Base-by-base conservation (phyloP, 2,797 vertebrate species). In the Semotilus atromaculatus region DNA sequence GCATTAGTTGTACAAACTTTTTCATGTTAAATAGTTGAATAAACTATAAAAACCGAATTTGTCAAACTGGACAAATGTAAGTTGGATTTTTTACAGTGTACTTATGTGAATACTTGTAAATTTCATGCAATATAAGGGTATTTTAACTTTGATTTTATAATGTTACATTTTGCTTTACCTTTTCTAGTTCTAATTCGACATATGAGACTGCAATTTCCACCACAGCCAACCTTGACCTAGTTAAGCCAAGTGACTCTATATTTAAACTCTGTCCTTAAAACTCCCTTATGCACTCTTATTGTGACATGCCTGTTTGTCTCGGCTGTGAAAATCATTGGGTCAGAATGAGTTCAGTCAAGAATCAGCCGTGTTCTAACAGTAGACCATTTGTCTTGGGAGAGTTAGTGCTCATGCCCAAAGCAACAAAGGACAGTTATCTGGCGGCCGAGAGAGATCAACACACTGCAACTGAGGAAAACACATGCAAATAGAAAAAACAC, bases 181-280 rank as follows among this genome's bases (percentile, higher is more conserved):
- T 36, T 51, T 67, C 0, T 1, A 29, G 73, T 83, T 58, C 16
- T 84, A 40, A 78, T 55, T 77, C 7, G 31, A 34, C 5, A 31
- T 34, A 60, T 36, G 23, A 76, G 53, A 29, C 21, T 58, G 45
- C 51, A 76, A 48, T 81, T 71, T 77, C 38, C 73, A 48, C 45
- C 48, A 58, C 29, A 55, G 34, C 86, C 55, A 60, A 84, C 83
- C 74, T 74, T 92, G 88, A 90, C 90, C 92, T 72, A 92, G 74
- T 90, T 91, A 58, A 85, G 34, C n/a, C 70, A 36, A 21, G 58
- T 48, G 48, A 7, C 18, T 88, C 87, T 90, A 89, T 89, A 90
- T 89, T 82, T 89, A 92, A 88, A 86, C 66, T 7, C 53, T 72
- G 77, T 86, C 71, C 83, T 64, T 64, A 88, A 84, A 89, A 78